A percentile compares a stretch with the other conserved stretches of the same genome.
These are phyloP conservation scores for Ooceraea biroi DNA, from an alignment of 1,140 invertebrate species.

Conservation along the genomic window DNA sequence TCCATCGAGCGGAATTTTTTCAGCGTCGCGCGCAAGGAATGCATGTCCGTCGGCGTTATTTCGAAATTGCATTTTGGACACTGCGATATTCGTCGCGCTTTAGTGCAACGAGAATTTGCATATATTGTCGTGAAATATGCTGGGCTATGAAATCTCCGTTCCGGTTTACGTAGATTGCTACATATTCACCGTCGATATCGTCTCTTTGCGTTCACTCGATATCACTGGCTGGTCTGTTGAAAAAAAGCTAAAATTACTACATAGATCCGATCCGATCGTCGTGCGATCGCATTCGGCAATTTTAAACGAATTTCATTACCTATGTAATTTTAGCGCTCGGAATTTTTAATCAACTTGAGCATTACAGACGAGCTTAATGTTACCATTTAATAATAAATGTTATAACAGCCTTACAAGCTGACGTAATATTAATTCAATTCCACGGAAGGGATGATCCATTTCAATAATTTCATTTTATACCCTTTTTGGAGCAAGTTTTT, in stretches of 20 bases:
- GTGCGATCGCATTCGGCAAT: constrained; percentile 24
- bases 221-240: constrained; percentile 25
- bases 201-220: constrained; percentile 12
- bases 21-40: not conserved
- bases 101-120: constrained; percentile 63
- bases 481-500: constrained; percentile 24
- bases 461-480: constrained; percentile 15
- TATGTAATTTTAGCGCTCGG: constrained; percentile 6
- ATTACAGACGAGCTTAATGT: constrained; percentile 20
- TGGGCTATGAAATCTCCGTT: constrained; percentile 53
- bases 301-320: constrained; percentile 24
- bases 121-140: constrained; percentile 59
- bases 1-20: not conserved
- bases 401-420: constrained; percentile 21
- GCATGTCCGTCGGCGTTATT: constrained; percentile 30
- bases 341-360: constrained; percentile 34
- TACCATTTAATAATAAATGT: constrained; percentile 7
- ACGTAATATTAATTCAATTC: constrained; percentile 11
- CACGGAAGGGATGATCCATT: constrained; percentile 10
- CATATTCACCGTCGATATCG: constrained; percentile 25
- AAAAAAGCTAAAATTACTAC: constrained; percentile 37
- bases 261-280: constrained; percentile 25
- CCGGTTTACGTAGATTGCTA: constrained; percentile 66
- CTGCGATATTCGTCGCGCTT: constrained; percentile 15
- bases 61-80: constrained; percentile 51